These are phyloP conservation scores for Catocala sponsa DNA, from an alignment of 2,888 invertebrate species.

Conservation along the genomic window DNA sequence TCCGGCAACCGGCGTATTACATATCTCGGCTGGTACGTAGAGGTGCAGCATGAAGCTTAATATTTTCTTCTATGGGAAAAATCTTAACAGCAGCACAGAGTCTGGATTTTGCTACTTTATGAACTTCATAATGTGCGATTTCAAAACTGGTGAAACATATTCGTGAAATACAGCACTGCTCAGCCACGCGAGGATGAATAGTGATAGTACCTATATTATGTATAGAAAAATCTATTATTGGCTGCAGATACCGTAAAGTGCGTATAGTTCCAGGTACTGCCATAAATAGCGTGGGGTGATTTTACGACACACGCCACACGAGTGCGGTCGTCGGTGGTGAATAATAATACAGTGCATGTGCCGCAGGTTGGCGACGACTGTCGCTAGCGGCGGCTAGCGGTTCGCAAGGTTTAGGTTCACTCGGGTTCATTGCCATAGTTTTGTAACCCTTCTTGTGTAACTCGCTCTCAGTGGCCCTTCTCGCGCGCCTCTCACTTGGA, in stretches of 20 bases:
- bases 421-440: conserved; percentile 88
- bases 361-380: conserved; percentile 68
- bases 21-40: no score
- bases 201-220: no score
- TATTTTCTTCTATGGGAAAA: no score
- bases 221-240: conserved; percentile 6
- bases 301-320: conserved; percentile 43
- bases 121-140: no score
- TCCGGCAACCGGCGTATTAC: no score
- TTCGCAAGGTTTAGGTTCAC: conserved; percentile 87
- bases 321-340: conserved; percentile 29
- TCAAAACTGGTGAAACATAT: no score
- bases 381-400: conserved; percentile 82
- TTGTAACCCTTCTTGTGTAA: conserved; percentile 89
- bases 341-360: conserved; percentile 50
- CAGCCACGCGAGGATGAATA: no score
- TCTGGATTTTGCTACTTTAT: no score
- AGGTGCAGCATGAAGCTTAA: no score
- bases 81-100: no score
- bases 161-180: no score
- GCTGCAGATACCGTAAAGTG: conserved; percentile 31
- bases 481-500: conserved; percentile 81
- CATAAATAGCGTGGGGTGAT: conserved; percentile 38
- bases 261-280: conserved; percentile 32
- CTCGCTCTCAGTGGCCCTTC: conserved; percentile 81